A percentile compares a stretch with the other conserved stretches of the same genome.
phyloP scores from a whole-genome alignment of 1,140 invertebrate genomes.

The Aphaenogaster floridana region DNA sequence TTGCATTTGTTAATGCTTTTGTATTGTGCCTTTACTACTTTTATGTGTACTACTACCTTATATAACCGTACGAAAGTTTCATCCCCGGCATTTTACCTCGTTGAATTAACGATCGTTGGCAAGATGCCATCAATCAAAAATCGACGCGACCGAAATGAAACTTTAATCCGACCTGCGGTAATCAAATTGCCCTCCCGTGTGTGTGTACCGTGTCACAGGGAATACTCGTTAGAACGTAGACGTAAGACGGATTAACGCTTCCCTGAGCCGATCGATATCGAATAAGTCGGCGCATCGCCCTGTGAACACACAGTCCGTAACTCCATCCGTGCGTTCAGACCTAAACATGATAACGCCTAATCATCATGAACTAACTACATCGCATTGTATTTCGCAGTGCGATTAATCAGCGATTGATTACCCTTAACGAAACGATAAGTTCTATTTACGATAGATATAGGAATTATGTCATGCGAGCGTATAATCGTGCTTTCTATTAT shows the following conservation, averaged over 20 bases:
- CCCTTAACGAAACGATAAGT: not conserved
- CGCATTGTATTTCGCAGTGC: not conserved
- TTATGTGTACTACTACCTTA: not conserved
- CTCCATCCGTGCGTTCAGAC: not conserved
- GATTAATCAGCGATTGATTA: not conserved
- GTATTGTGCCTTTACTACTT: not conserved
- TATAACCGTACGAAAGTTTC: not conserved
- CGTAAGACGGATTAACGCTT: conserved; percentile 29
- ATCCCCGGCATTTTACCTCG: not conserved
- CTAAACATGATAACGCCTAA: conserved; percentile 13
- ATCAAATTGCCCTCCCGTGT: conserved; percentile 7
- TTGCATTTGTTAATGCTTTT: not conserved
- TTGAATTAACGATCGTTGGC: conserved; percentile 20
- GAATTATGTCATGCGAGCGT: not conserved
- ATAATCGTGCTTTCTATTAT: not conserved
- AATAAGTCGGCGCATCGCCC: not conserved
- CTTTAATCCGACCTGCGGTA: conserved; percentile 24
- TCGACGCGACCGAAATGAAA: conserved; percentile 26
- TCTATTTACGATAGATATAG: not conserved
- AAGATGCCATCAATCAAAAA: conserved; percentile 32
- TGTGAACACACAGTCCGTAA: not conserved
- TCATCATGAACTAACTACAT: not conserved
- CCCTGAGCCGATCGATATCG: not conserved
- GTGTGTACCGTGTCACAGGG: not conserved
- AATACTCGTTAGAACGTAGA: conserved; percentile 21